Evolutionary conservation across 1,140 invertebrate species (phyloP), one percentile per base, ranked within the genome.

Genomic region (Orius laevigatus): DNA sequence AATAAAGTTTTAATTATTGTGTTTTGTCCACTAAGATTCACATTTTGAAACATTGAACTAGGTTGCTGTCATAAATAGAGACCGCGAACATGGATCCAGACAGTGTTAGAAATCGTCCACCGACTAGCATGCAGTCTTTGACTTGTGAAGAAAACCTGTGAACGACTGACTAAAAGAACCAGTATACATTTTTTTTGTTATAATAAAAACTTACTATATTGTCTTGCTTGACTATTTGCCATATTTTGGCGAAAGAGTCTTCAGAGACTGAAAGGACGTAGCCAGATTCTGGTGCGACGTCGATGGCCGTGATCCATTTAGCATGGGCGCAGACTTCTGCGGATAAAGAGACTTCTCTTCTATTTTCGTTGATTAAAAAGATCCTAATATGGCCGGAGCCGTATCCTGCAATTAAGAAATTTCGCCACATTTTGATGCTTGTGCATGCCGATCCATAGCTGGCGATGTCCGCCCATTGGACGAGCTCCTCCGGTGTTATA

Each of bases 271-370:
- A 64, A 2, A 70, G 41, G 44, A 70, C 58, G 45, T 63, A 48
- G 6, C 69, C 68, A 32, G 54, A 55, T 15, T 63, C 59, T 20
- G 51, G 51, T 0, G 69, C 63, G 18, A 71, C 50, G 53, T 70
- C 65, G 12, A 71, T 41, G 5, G 63, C 60, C 47, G 66, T 70
- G 16, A 72, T 64, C 56, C 62, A 62, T 31, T 62, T 55, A 34
- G 66, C 66, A 57, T 72, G 70, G 20, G 67, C 70, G 33, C 60
- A 58, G 6, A 68, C 60, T 51, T 70, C 68, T 10, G 64, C 59
- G 2, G 59, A 44, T 1, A 69, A 47, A 32, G 53, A 49, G 6
- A 63, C 65, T 19, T 60, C 46, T 40, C 35, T 35, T 25, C 31
- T 48, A n/a, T 42, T 19, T 15, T 49, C 51, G 33, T 51, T 34